Conservation (phyloP, 2,888 invertebrate species). For the Diaphora mendica region DNA sequence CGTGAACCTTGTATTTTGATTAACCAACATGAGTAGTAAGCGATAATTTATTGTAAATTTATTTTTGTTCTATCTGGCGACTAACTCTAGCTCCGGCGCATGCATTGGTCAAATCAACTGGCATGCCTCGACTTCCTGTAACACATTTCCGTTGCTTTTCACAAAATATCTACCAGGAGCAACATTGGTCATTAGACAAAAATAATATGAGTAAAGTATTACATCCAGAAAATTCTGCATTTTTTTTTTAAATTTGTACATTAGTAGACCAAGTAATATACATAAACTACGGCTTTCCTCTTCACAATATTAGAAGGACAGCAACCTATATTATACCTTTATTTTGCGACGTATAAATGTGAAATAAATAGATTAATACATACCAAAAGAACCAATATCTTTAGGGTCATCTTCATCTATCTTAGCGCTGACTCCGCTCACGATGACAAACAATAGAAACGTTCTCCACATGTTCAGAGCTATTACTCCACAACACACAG, state of each 20-base stretch:
- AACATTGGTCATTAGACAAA: not conserved
- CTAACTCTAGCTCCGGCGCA: too few relatives aligned
- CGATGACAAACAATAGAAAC: conserved; percentile 18
- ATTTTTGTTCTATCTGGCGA: too few relatives aligned
- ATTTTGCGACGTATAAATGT: too few relatives aligned
- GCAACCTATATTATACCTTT: not conserved
- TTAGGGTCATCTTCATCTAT: conserved; percentile 51
- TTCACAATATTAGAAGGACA: not conserved
- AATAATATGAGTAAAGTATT: not conserved
- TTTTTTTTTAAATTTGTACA: not conserved
- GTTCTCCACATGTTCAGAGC: conserved; percentile 17
- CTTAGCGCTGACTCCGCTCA: conserved; percentile 36
- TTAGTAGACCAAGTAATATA: not conserved
- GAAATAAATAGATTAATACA: not conserved
- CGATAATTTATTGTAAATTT: too few relatives aligned
- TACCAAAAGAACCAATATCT: conserved; percentile 30
- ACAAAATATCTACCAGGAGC: not conserved
- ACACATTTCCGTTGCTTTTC: not conserved
- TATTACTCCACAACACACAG: conserved; percentile 8
- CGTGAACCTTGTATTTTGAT: too few relatives aligned
- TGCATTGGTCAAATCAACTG: not conserved
- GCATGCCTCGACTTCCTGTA: not conserved
- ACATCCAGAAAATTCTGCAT: not conserved
- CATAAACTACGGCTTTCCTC: not conserved
- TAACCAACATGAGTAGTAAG: not conserved